Base-by-base conservation (phyloP, 1,140 invertebrate species). In the Aphaenogaster floridana region DNA sequence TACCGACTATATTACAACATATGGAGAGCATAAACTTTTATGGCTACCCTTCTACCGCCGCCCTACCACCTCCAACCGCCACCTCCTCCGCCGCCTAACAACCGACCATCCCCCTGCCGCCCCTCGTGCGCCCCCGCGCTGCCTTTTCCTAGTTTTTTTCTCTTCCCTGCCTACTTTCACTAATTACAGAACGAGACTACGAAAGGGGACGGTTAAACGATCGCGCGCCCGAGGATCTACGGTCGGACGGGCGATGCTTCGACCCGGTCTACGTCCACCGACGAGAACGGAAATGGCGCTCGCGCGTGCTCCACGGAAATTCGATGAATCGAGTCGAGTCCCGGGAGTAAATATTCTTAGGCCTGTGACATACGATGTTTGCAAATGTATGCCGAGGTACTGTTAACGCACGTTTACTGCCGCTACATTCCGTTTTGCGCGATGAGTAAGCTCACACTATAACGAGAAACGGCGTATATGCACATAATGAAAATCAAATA, bases 11-110 rank as follows among this genome's bases (percentile, higher is more conserved):
- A 95, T 95, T 95, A 95, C 95, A 95, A 95, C 95, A 95, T 95
- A 95, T 95, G 95, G 95, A 95, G 95, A 95, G 92, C 95, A 95
- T 95, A 95, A 95, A 95, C 95, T 95, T 95, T 95, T 95, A 95
- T 95, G 93, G 95, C 94, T 93, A 95, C 95, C 94, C 94, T 95
- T 95, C 94, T 94, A 93, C 93, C 93, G 86, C 28, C 80, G 59
- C 86, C 88, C 91, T 86, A 90, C 88, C 88, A 87, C 89, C 90
- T 87, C 91, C 88, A 64, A 61, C 74, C 64, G n/a, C 83, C 59
- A 45, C 83, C 54, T 76, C 83, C 69, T 72, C 61, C 64, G 63
- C 90, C 89, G 72, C 81, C 90, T 90, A 88, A 88, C 89, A 81
- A 90, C 89, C 86, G 86, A 15, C 88, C 89, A 87, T 86, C 88